These are phyloP conservation scores for Clamator glandarius DNA, from an alignment of 2,797 vertebrate genomes.

Conservation along the genomic window DNA sequence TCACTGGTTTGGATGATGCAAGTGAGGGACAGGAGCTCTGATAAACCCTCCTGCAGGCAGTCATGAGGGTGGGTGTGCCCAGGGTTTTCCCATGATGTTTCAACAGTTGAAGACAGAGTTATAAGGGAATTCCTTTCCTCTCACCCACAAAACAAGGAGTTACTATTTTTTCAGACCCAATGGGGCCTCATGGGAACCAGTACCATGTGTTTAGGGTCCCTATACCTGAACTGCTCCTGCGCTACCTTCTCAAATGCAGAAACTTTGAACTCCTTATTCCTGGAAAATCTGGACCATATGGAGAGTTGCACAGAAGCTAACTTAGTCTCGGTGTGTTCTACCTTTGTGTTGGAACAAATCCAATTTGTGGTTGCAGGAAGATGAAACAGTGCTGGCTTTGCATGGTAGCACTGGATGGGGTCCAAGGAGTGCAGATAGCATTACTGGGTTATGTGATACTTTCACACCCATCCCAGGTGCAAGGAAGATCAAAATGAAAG, in stretches of 20 bases:
- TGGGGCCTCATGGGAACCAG: neutral
- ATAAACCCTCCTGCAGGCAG: neutral
- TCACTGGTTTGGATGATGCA: neutral
- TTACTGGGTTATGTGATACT: neutral
- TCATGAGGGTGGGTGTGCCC: neutral
- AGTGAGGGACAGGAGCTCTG: neutral
- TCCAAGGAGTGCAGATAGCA: neutral
- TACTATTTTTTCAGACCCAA: neutral
- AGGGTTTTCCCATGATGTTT: neutral
- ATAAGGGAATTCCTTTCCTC: neutral
- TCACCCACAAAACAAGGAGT: neutral
- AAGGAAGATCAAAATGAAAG: neutral
- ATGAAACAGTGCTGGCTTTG: neutral
- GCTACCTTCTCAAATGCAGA: neutral
- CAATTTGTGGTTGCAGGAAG: neutral
- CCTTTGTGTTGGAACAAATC: neutral
- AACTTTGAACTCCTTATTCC: neutral
- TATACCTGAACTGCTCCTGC: neutral
- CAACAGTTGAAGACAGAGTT: conserved; percentile 3
- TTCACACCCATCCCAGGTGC: neutral
- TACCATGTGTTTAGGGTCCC: neutral
- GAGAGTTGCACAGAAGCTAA: neutral
- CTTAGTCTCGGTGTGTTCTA: neutral
- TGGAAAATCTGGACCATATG: neutral
- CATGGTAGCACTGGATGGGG: neutral